Conservation (phyloP, 2,888 invertebrate species). For the Agrochola lota region DNA sequence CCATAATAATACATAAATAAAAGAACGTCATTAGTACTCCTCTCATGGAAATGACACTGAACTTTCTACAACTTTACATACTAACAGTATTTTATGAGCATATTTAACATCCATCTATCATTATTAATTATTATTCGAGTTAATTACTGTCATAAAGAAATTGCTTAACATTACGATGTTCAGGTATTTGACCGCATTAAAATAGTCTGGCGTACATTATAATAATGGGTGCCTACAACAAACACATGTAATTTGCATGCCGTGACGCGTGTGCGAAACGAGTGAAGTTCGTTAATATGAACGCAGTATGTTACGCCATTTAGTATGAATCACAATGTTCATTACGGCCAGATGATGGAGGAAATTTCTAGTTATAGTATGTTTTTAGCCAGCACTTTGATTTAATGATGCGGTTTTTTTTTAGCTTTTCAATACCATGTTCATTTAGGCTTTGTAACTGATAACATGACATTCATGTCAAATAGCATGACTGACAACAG, state of each 20-base stretch:
- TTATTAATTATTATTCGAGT: slow-evolving; percentile 22
- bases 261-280: slow-evolving; percentile 49
- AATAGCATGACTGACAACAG: background rate
- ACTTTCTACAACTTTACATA: slow-evolving; percentile 19
- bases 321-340: slow-evolving; percentile 56
- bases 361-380: slow-evolving; percentile 36
- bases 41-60: slow-evolving; percentile 10
- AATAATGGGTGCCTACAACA: slow-evolving; percentile 47
- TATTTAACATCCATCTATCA: slow-evolving; percentile 19
- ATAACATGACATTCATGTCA: background rate
- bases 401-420: slow-evolving; percentile 13
- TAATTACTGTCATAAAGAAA: slow-evolving; percentile 38
- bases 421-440: background rate
- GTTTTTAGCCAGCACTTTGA: slow-evolving; percentile 2
- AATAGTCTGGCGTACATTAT: slow-evolving; percentile 52
- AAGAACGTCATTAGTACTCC: slow-evolving; percentile 13
- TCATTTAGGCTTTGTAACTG: background rate
- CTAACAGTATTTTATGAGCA: background rate
- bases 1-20: slow-evolving; percentile 8
- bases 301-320: slow-evolving; percentile 48
- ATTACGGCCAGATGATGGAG: slow-evolving; percentile 39
- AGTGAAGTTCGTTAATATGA: slow-evolving; percentile 52
- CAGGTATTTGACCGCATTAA: slow-evolving; percentile 58
- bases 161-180: slow-evolving; percentile 24
- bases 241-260: slow-evolving; percentile 55